These are phyloP conservation scores for Scaptomyza pallida DNA, from an alignment of 1,140 invertebrate genomes.

Conservation along the genomic window DNA sequence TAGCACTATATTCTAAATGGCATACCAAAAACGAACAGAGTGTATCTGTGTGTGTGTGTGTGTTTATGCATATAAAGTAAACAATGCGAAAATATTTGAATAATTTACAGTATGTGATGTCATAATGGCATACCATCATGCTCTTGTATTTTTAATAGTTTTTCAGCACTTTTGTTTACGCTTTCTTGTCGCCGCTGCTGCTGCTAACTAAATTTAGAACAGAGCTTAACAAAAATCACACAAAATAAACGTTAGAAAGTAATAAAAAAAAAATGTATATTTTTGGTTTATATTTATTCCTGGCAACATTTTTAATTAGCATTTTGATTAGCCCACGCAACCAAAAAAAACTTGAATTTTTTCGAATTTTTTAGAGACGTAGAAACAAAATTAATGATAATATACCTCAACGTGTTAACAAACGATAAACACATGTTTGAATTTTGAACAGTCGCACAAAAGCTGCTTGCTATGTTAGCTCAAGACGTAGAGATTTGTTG, in stretches of 20 bases:
- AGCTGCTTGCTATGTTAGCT: too few species aligned
- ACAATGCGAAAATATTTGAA: slow-evolving; percentile 64
- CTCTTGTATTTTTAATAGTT: slow-evolving; percentile 37
- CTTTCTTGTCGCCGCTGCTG: slow-evolving; percentile 48
- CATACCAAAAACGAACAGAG: slow-evolving; percentile 40
- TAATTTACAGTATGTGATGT: slow-evolving; percentile 78
- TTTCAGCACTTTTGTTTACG: slow-evolving; percentile 40
- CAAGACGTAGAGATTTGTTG: too few species aligned
- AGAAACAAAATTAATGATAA: slow-evolving; percentile 4
- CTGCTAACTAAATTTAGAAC: slow-evolving; percentile 16
- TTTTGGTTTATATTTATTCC: slow-evolving; percentile 1
- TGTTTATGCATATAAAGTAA: slow-evolving; percentile 49
- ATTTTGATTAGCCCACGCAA: slow-evolving; percentile 25
- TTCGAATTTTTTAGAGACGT: background rate
- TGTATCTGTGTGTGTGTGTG: slow-evolving; percentile 9
- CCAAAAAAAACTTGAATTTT: background rate
- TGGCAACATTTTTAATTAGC: slow-evolving; percentile 17
- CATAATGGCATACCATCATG: slow-evolving; percentile 50
- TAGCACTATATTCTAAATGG: slow-evolving; percentile 45
- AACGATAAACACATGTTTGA: slow-evolving; percentile 2
- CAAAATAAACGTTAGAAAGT: too few species aligned
- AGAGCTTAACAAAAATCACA: slow-evolving; percentile 6
- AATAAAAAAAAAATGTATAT: background rate
- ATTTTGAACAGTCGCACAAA: background rate
- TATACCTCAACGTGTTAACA: background rate